Base-by-base conservation (phyloP, 2,888 invertebrate species). In the Nyleta sp. region DNA sequence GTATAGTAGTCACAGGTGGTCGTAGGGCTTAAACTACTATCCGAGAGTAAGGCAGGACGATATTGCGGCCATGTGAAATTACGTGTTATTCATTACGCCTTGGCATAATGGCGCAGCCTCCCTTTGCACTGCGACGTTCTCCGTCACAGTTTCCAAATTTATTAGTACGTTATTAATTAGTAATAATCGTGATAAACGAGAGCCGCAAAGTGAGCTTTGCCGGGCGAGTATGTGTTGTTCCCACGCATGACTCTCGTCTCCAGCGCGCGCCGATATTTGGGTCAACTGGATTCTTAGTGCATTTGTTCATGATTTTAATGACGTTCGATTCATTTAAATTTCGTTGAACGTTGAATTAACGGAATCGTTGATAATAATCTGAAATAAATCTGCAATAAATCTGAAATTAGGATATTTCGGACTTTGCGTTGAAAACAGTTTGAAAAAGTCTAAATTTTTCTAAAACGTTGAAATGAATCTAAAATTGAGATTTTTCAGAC, bases 1-100 rank as follows among this genome's bases (percentile, higher is more conserved):
- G 64, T 64, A 59, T 59, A 42, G 57, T 52, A 76, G 76, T 70
- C 76, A 76, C 76, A 76, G 76, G 76, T 76, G 76, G 76, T 76
- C 76, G 70, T 59, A 42, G 59, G 57, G 50, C 70, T 64, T 52
- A 70, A 70, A 75, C 68, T 67, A 74, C 68, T 33, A 62, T 55
- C 31, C 42, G 33, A 24, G 67, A 68, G 53, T 50, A 55, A 67
- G 59, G 55, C 35, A 15, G 6, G 44, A 17, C 18, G 50, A 57
- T 50, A 68, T 62, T 75, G 55, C 53, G 24, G 44, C 57, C 62
- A 50, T 53, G 60, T 40, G 75, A 75, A 62, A 68, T 75, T 74
- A 64, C 70, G 50, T 44, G 76, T 65, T 76, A 76, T 64, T 75
- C 75, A 70, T 75, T 64, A 62, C 55, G 24, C 44, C 42, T 20